Conservation (phyloP, 2,113 vertebrate species). For the Prunella fulvescens region DNA sequence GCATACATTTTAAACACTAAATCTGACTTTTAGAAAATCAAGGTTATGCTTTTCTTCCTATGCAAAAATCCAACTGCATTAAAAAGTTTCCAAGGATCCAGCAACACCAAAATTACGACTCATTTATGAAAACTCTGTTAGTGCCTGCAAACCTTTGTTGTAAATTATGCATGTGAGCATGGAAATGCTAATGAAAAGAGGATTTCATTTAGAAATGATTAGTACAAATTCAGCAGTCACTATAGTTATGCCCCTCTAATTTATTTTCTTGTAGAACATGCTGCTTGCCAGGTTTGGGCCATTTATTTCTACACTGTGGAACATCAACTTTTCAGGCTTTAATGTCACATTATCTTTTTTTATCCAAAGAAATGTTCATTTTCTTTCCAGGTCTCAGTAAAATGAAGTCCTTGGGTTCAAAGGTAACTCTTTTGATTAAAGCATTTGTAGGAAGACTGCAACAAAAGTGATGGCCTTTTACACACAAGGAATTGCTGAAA, state of each 20-base stretch:
- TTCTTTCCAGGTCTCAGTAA: neutral
- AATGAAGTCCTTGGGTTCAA: neutral
- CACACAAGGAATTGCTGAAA: neutral
- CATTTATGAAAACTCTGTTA: slow-evolving; percentile 57
- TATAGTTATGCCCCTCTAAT: slow-evolving; percentile 14
- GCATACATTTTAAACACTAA: neutral
- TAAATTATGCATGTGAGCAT: slow-evolving; percentile 62
- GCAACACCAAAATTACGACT: slow-evolving; percentile 52
- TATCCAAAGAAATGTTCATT: neutral
- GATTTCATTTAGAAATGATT: slow-evolving; percentile 66
- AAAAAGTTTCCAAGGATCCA: slow-evolving; percentile 36
- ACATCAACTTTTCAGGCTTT: neutral
- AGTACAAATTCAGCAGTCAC: slow-evolving; percentile 60
- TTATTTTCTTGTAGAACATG: slow-evolving; percentile 49
- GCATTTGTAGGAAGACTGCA: neutral
- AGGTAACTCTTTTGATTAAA: neutral
- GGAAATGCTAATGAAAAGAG: slow-evolving; percentile 68
- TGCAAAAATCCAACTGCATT: slow-evolving; percentile 14
- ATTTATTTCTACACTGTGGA: slow-evolving; percentile 8
- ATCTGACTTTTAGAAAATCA: slow-evolving; percentile 8
- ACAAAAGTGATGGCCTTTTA: neutral
- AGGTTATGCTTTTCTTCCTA: slow-evolving; percentile 8
- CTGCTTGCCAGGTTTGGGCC: slow-evolving; percentile 14
- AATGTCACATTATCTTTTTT: neutral
- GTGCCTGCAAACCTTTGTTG: slow-evolving; percentile 49